A percentile compares a stretch with the other conserved stretches of the same genome.
Conservation (phyloP, 2,888 invertebrate genomes). For the Isotomurus palustris region DNA sequence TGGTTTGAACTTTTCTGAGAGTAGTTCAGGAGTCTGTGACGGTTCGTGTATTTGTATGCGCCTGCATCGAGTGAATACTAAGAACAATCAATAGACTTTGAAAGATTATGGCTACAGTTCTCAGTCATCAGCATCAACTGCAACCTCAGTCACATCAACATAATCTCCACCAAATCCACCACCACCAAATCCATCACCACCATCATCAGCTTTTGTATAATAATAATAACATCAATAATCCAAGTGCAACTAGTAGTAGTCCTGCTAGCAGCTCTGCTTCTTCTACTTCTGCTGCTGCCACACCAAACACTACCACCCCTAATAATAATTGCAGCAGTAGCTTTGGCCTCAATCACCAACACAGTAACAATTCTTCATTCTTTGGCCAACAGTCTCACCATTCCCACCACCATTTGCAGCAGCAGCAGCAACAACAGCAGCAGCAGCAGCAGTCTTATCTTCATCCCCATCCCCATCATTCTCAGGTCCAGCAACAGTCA, state of each 20-base stretch:
- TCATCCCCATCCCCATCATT: constrained; percentile 54
- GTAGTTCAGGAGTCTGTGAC: no score
- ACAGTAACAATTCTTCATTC: no score
- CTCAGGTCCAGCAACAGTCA: constrained; percentile 49
- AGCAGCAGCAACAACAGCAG: no score
- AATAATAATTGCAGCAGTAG: neutral
- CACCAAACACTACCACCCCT: neutral
- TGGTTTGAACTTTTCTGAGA: no score
- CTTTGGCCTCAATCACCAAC: neutral
- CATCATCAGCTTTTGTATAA: neutral
- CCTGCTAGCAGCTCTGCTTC: neutral
- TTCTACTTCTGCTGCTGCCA: constrained; percentile 11
- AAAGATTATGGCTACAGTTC: constrained; percentile 54
- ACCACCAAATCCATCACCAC: constrained; percentile 31
- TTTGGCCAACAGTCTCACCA: no score
- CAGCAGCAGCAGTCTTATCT: neutral
- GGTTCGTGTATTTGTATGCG: no score
- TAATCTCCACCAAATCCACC: constrained; percentile 29
- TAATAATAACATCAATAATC: neutral
- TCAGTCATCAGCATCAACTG: constrained; percentile 51
- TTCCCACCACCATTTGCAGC: no score
- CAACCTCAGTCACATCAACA: constrained; percentile 44
- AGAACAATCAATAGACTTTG: no score
- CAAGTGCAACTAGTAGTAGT: neutral
- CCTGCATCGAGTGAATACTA: no score